Base-by-base conservation (phyloP, 2,797 vertebrate genomes). In the Diceros bicornis region DNA sequence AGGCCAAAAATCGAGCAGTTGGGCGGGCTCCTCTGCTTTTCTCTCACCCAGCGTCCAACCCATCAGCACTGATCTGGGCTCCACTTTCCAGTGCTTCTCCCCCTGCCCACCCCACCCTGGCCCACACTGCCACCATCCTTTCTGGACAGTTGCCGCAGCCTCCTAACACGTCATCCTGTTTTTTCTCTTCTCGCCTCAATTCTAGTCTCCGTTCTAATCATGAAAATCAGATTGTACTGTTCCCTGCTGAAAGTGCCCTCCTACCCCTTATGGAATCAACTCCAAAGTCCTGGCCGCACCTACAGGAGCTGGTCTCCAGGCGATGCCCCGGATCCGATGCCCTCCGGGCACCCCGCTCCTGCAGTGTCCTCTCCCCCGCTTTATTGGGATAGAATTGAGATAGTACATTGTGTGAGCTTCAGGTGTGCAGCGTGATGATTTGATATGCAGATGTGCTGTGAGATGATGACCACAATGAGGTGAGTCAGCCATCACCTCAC, bases 101-200 rank as follows among this genome's bases (percentile, higher is more conserved):
- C 18, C 18, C 10, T 0, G 3, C 25, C 4, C 0, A 1, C 10
- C 25, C 68, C 6, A 0, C 3, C 29, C 16, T 12, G n/a, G 27
- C 13, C 50, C 75, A 41, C 18, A n/a, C 4, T 3, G 83, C 47
- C 9, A 4, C 66, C 37, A 29, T 32, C 27, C 16, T 82, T 55
- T 29, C 92, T 83, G 75, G 44, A 62, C 55, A 66, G 10, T 6
- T 41, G 14, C 34, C 5, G 29, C 34, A 14, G 55, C 32, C 20
- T 64, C 25, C 32, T 14, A 16, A 41, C 2, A 0, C 10, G 44
- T 44, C 34, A 37, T 29, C 84, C 57, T 47, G 4, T 25, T 50
- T 37, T 59, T 6, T 11, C 17, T 64, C 47, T 41, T 68, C n/a
- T 34, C 20, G 41, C 18, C 3, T 25, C 4, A 50, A 4, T 72